Evolutionary conservation across 2,113 vertebrate genomes (phyloP).

Genomic region (Macrotus californicus): DNA sequence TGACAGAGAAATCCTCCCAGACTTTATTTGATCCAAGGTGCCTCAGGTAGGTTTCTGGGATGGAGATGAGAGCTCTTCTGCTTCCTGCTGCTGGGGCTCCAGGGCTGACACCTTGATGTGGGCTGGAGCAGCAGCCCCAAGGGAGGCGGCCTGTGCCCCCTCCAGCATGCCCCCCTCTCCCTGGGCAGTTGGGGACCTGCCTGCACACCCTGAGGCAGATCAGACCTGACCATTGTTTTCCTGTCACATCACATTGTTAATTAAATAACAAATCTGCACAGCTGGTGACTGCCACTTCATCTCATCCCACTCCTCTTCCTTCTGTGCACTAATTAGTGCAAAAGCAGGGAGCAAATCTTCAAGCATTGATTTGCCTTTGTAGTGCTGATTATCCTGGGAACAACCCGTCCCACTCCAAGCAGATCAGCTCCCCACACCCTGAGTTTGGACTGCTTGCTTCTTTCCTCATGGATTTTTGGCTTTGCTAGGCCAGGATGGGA

Average conservation of each 20-base stretch:
- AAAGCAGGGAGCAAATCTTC: conserved; percentile 27
- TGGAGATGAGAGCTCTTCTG: background rate
- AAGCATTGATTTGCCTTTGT: conserved; percentile 50
- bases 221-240: conserved; percentile 62
- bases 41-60: background rate
- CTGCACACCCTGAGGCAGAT: conserved; percentile 39
- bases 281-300: conserved; percentile 69
- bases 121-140: background rate
- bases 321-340: conserved; percentile 45
- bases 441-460: background rate
- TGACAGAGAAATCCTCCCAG: background rate
- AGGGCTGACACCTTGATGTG: background rate
- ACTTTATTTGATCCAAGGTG: background rate
- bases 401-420: background rate
- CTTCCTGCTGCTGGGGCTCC: background rate
- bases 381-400: conserved; percentile 43
- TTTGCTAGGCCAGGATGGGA: conserved; percentile 4
- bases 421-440: background rate
- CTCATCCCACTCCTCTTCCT: conserved; percentile 46
- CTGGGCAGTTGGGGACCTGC: conserved; percentile 30
- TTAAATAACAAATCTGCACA: conserved; percentile 79
- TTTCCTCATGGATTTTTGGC: conserved; percentile 20
- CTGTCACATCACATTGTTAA: conserved; percentile 75
- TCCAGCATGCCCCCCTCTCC: background rate
- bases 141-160: background rate